Percentiles rank a stretch among this genome's conserved stretches.
phyloP scores from a whole-genome alignment of 2,888 invertebrate genomes.

The Mimas tiliae region DNA sequence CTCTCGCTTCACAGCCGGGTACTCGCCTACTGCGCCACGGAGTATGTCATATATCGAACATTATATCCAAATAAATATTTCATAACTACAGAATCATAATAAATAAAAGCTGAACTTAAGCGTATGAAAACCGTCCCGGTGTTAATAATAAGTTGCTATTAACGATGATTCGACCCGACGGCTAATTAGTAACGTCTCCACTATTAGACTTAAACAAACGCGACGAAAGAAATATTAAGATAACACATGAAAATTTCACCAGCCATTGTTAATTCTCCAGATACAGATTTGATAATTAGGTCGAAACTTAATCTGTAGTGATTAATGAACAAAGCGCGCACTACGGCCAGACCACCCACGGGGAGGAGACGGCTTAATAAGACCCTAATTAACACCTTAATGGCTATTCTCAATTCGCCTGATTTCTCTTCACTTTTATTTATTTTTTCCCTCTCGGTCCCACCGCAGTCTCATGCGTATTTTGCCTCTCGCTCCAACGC shows the following conservation, averaged over 20 bases:
- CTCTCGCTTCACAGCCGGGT: too few species aligned
- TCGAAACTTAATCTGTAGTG: conserved; percentile 70
- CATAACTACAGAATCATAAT: background rate
- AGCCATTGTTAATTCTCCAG: conserved; percentile 50
- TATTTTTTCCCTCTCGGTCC: conserved; percentile 67
- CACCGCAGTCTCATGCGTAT: conserved; percentile 53
- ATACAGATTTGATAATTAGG: conserved; percentile 76
- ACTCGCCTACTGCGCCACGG: too few species aligned
- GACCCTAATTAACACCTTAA: conserved; percentile 84
- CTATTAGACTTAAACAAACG: background rate
- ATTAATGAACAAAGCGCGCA: conserved; percentile 78
- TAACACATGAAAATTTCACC: conserved; percentile 41
- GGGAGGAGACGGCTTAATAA: conserved; percentile 83
- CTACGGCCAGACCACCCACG: conserved; percentile 78
- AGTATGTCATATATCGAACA: too few species aligned
- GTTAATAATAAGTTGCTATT: background rate
- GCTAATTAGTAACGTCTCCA: background rate
- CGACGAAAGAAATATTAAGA: conserved; percentile 6
- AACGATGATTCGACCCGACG: background rate
- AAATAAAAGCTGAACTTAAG: background rate
- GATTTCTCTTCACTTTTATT: conserved; percentile 79
- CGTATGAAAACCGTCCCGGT: background rate
- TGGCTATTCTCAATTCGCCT: conserved; percentile 83
- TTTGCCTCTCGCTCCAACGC: conserved; percentile 57
- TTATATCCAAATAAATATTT: background rate